Conservation (phyloP, 2,797 vertebrate genomes). For the Mus spretus region DNA sequence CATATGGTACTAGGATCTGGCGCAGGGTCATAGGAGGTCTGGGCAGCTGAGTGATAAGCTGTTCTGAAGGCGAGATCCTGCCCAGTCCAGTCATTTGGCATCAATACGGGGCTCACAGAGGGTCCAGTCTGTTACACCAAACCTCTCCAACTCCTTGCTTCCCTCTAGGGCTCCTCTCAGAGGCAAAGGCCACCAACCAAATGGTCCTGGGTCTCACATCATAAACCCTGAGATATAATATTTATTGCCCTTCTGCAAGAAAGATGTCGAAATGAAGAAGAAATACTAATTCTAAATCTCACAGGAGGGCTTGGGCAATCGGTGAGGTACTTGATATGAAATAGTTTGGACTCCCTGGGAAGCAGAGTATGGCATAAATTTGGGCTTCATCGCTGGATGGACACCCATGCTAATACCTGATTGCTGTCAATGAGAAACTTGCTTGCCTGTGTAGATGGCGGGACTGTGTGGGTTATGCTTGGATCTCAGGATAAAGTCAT, state of each 20-base stretch:
- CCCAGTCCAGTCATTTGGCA: background rate
- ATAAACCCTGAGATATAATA: background rate
- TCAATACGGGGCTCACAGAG: background rate
- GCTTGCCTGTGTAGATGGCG: background rate
- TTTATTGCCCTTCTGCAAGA: slow-evolving; percentile 26
- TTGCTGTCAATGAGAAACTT: slow-evolving; percentile 25
- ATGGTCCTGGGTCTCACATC: background rate
- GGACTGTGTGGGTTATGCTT: background rate
- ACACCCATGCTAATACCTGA: slow-evolving; percentile 46
- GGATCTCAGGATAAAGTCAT: background rate
- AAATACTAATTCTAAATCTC: slow-evolving; percentile 73
- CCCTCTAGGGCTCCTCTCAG: background rate
- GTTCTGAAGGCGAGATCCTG: background rate
- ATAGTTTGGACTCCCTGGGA: slow-evolving; percentile 45
- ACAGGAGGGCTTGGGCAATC: slow-evolving; percentile 59
- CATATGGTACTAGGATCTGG: background rate
- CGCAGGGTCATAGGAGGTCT: no score
- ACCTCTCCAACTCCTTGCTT: background rate
- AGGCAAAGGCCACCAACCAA: background rate
- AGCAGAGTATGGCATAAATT: slow-evolving; percentile 59
- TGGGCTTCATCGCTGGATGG: background rate
- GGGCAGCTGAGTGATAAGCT: background rate
- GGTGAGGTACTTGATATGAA: slow-evolving; percentile 71
- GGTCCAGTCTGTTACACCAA: background rate
- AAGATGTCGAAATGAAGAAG: slow-evolving; percentile 56